Evolutionary conservation across 2,113 vertebrate genomes (phyloP).

Genomic region (Trichomycterus rosablanca): DNA sequence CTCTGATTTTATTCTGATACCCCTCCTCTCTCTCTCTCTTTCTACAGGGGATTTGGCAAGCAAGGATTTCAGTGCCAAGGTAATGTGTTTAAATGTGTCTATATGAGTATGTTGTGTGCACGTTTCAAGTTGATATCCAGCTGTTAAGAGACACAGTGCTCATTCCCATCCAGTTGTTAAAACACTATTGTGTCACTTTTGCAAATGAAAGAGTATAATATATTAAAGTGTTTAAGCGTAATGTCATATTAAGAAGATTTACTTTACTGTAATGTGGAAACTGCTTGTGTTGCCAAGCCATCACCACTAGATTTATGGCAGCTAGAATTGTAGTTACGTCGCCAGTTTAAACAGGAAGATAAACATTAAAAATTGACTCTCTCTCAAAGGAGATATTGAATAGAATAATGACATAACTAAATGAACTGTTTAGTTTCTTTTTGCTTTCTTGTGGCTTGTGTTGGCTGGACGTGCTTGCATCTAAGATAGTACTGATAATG

Average conservation of each 20-base stretch:
- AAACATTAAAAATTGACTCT: too few species aligned
- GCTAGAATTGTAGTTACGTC: too few species aligned
- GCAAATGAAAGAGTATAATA: constrained; percentile 38
- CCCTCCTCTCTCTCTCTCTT: constrained; percentile 20
- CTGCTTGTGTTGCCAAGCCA: constrained; percentile 25
- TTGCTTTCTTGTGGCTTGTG: too few species aligned
- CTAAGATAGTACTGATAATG: too few species aligned
- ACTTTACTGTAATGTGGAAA: constrained; percentile 40
- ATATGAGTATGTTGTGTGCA: constrained; percentile 12
- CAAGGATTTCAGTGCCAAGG: constrained; percentile 77
- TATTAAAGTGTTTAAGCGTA: constrained; percentile 37
- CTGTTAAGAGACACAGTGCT: constrained; percentile 3
- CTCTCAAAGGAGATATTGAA: too few species aligned
- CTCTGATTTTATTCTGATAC: too few species aligned
- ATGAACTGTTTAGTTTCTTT: too few species aligned
- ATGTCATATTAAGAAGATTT: constrained; percentile 31
- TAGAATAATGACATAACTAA: too few species aligned
- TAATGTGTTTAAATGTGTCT: constrained; percentile 46
- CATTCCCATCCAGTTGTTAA: constrained; percentile 24
- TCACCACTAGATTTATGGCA: too few species aligned
- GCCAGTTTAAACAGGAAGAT: too few species aligned
- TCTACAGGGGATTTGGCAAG: constrained; percentile 70
- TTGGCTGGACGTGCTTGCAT: too few species aligned
- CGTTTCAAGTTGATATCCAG: neutral
- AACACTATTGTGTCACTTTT: constrained; percentile 10